These are phyloP conservation scores for Arctocebus calabarensis DNA, from an alignment of 2,797 vertebrate species.

Conservation along the genomic window DNA sequence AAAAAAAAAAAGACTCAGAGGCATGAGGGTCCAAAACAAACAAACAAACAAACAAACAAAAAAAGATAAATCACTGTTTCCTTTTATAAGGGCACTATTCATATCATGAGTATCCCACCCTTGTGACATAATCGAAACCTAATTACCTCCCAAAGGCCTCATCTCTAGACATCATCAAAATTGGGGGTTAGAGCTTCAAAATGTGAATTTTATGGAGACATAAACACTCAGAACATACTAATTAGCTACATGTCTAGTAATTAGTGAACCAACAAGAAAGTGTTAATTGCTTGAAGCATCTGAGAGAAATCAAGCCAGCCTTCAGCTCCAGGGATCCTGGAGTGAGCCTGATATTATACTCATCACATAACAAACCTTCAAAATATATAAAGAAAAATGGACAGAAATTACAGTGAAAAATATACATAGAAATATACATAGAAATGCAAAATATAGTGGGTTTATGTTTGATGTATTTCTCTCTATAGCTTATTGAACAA, in stretches of 20 bases:
- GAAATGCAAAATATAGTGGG: background rate
- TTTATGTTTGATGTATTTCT: slow-evolving; percentile 15
- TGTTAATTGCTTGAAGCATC: background rate
- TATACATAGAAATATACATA: background rate
- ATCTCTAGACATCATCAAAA: background rate
- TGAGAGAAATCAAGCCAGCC: slow-evolving; percentile 16
- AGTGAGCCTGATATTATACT: background rate
- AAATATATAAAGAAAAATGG: slow-evolving; percentile 20
- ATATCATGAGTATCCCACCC: background rate
- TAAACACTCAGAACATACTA: background rate
- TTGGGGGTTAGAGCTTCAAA: background rate
- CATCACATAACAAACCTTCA: background rate
- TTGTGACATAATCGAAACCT: background rate
- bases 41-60: background rate
- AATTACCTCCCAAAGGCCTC: background rate
- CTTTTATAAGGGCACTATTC: background rate
- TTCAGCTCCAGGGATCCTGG: background rate
- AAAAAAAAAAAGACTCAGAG: too few relatives aligned
- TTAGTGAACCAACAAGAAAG: background rate
- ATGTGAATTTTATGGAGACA: background rate
- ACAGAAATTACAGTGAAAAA: slow-evolving; percentile 13
- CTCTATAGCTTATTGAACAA: slow-evolving; percentile 34
- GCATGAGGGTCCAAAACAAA: too few relatives aligned
- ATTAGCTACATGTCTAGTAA: background rate
- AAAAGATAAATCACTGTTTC: background rate